These are phyloP conservation scores for Flexamia atlantica DNA, from an alignment of 2,888 invertebrate genomes.

Conservation along the genomic window DNA sequence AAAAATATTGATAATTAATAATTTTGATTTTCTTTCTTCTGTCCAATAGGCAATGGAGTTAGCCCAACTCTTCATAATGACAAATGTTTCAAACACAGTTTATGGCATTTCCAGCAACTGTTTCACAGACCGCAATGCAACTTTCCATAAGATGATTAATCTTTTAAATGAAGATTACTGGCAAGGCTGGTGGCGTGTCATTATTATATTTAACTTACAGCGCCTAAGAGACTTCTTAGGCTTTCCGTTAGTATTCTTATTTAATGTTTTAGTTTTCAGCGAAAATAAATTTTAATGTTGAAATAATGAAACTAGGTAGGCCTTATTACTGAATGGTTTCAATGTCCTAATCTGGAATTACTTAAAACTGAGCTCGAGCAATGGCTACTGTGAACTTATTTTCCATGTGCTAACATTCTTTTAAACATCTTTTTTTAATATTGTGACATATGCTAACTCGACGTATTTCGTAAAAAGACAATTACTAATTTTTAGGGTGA, in stretches of 20 bases:
- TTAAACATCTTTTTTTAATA: no score
- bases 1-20: not conserved
- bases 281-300: no score
- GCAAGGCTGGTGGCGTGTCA: slow-evolving; percentile 7
- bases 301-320: no score
- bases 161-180: not conserved
- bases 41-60: slow-evolving; percentile 3
- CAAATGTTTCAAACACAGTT: slow-evolving; percentile 18
- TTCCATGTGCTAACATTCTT: no score
- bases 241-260: not conserved
- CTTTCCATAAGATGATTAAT: slow-evolving; percentile 12
- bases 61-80: slow-evolving; percentile 35
- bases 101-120: slow-evolving; percentile 48
- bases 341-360: no score
- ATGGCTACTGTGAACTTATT: no score
- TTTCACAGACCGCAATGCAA: slow-evolving; percentile 25
- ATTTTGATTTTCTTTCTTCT: not conserved
- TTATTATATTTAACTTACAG: not conserved
- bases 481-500: no score
- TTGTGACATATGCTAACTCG: no score
- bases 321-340: no score
- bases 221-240: slow-evolving; percentile 26
- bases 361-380: no score
- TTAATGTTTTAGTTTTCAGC: not conserved
- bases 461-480: no score